Base-by-base conservation (phyloP, 2,797 vertebrate species). In the Perodicticus potto region DNA sequence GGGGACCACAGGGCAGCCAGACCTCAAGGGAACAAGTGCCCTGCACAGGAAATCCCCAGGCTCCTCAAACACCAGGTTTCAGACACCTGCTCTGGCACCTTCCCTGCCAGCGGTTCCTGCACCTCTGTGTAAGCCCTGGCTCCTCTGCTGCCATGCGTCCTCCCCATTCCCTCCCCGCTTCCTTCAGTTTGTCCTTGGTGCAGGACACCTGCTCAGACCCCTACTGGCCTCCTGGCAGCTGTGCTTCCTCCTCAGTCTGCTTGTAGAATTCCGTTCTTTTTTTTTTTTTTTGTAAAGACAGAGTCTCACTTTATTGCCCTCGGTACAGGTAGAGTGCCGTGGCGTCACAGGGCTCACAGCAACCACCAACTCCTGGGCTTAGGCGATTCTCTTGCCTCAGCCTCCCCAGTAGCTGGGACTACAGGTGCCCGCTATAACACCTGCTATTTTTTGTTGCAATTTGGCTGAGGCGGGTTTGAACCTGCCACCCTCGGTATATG, bases 41-140 rank as follows among this genome's bases (percentile, higher is more conserved):
- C 19, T 34, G 55, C 63, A 55, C 13, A 0, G 57, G 57, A 49
- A 23, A 8, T 13, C 7, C 5, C 27, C 10, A 17, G 67, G 37
- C 29, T 43, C 32, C 3, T 3, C 63, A 49, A 49, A 14, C 49
- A 49, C 49, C 49, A 49, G 32, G 3, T 3, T 65, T 77, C 76
- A 45, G 45, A n/a, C 7, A 1, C 34, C 34, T 27, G 45, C 2
- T 59, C 14, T 29, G 45, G 2, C 2, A 3, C 6, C 29, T 67
- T 22, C 34, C 49, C 32, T 49, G 40, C 49, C 67, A 3, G 7
- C 40, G 22, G 23, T 32, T 20, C 72, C 59, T 29, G 12, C 10
- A 1, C 37, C 84, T 16, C 1, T 22, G 25, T 9, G 13, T 4
- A 0, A 34, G 45, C n/a, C 55, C 5, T 2, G 32, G 17, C 65